phyloP scores from a whole-genome alignment of 1,140 invertebrate genomes.

The Bombus cullumanus region DNA sequence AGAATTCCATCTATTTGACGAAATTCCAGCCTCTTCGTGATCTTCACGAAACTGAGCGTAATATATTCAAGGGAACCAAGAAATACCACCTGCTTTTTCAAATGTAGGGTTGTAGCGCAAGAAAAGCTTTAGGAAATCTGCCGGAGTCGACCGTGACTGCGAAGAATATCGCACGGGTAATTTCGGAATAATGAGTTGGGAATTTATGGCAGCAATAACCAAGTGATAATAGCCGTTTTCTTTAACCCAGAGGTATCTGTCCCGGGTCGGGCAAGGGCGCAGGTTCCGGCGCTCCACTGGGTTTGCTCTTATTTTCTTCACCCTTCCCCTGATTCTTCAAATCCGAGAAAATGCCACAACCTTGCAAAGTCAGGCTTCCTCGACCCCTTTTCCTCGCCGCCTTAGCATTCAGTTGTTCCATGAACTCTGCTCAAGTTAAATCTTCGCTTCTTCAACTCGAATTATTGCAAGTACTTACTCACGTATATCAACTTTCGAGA shows the following conservation, averaged over 20 bases:
- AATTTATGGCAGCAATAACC: conserved; percentile 75
- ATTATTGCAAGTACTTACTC: not conserved
- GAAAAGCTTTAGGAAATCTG: conserved; percentile 17
- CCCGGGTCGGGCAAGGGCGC: conserved; percentile 67
- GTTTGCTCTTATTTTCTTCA: conserved; percentile 66
- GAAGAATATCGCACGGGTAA: conserved; percentile 35
- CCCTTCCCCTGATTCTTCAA: not conserved
- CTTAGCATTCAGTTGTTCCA: conserved; percentile 56
- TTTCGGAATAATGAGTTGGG: conserved; percentile 37
- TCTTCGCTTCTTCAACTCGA: not conserved
- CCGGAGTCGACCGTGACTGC: conserved; percentile 2
- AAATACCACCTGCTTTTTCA: conserved; percentile 13
- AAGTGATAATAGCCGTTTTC: conserved; percentile 78
- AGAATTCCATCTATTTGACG: not conserved
- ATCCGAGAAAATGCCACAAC: conserved; percentile 44
- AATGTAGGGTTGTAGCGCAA: not conserved
- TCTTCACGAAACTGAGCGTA: not conserved
- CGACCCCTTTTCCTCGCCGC: not conserved
- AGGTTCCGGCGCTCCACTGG: conserved; percentile 72
- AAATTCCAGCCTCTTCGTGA: not conserved
- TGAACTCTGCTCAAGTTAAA: conserved; percentile 27
- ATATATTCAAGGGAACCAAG: not conserved
- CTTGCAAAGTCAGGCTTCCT: conserved; percentile 15
- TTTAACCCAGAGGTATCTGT: conserved; percentile 71
- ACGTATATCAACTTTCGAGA: not conserved